Conservation (phyloP, 2,797 vertebrate genomes). For the Scolopax bukidnonensis region DNA sequence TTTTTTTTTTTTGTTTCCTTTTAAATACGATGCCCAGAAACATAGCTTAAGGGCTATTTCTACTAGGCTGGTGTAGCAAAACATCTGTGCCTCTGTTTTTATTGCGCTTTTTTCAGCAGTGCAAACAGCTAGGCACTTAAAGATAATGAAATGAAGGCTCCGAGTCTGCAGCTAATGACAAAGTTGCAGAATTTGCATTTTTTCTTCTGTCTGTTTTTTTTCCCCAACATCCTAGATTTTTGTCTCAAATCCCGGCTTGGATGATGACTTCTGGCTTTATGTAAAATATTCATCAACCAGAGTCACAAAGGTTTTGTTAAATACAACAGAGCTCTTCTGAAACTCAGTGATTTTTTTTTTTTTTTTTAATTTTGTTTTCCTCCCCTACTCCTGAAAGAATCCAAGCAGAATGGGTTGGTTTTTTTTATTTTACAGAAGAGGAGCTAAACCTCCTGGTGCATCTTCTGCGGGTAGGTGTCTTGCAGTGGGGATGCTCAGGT, state of each 20-base stretch:
- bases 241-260: background rate
- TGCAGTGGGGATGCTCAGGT: background rate
- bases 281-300: constrained; percentile 30
- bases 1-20: background rate
- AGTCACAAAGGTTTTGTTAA: background rate
- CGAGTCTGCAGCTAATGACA: background rate
- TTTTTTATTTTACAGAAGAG: background rate
- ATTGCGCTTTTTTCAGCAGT: background rate
- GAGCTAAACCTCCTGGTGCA: background rate
- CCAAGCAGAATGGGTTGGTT: background rate
- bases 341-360: background rate
- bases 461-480: background rate
- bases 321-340: background rate
- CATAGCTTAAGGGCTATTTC: background rate
- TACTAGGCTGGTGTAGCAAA: background rate
- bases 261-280: background rate
- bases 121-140: background rate
- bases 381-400: background rate
- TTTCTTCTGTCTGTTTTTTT: background rate
- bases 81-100: constrained; percentile 22
- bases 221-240: background rate
- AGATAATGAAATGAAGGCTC: constrained; percentile 35
- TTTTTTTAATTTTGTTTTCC: background rate
- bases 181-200: constrained; percentile 28
- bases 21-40: background rate